Evolutionary conservation across 2,888 invertebrate genomes (phyloP), one percentile per base, ranked within the genome.

Genomic region (Amphimallon solstitiale): DNA sequence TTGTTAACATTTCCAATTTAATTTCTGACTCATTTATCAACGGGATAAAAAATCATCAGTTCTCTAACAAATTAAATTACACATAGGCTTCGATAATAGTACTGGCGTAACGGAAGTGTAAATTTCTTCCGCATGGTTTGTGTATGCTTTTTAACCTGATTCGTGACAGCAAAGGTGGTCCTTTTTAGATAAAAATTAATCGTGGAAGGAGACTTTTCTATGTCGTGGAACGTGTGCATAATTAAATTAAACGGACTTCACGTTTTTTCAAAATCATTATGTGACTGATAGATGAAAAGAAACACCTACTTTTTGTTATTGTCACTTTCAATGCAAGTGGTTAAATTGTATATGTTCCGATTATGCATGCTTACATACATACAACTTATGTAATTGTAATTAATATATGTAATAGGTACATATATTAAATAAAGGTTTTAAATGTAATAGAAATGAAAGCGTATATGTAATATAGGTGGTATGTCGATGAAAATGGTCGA

Each of bases 151-250:
- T 46, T 51, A 51, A 15, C 10, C 51, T 29, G 40, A 56, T 56
- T 56, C 56, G 56, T 56, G 56, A 56, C 56, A 56, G 40, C 23
- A 40, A 54, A 56, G 56, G 56, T 56, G 56, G 56, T 56, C 56
- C 56, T 56, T 56, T 56, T 56, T 56, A 56, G 56, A 56, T 12
- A 9, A 40, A 56, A 56, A 56, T 56, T 56, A 54, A 54, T 40
- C 54, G 34, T 54, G 40, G 54, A 54, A 23, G 19, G 19, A 17
- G 40, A 35, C 40, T 35, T 14, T 40, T 40, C 56, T 40, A 21
- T 56, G 23, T 23, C 23, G 56, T 56, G 23, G 40, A 56, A 56
- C 37, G 56, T 23, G 56, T 56, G 23, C 38, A 38, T 56, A 56
- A 56, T 56, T 56, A 14, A 38, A 56, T 56, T 56, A 56, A 56